These are phyloP conservation scores for Fragum fragum DNA, from an alignment of 2,888 invertebrate species.

Conservation along the genomic window DNA sequence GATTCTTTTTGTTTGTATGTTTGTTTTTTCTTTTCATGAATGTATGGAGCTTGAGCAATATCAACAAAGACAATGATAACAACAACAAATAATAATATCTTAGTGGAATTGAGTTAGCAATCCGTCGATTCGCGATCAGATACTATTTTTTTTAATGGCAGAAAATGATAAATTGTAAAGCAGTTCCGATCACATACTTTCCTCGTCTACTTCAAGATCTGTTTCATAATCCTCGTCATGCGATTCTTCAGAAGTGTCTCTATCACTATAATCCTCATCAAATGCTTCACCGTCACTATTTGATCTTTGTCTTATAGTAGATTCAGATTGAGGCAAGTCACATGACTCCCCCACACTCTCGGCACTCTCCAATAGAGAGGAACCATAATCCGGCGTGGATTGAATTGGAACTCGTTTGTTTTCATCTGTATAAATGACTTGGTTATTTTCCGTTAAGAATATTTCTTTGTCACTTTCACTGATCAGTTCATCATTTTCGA, in stretches of 20 bases:
- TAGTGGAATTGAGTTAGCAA: no score
- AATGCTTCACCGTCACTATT: constrained; percentile 64
- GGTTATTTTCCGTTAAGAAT: constrained; percentile 53
- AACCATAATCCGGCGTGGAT: neutral
- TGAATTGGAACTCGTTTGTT: constrained; percentile 6
- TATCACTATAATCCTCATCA: constrained; percentile 66
- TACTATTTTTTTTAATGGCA: no score
- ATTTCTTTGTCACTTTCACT: constrained; percentile 37
- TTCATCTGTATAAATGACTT: neutral
- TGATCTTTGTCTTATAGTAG: constrained; percentile 22
- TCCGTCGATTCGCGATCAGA: no score
- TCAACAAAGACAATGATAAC: no score
- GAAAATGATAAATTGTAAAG: no score
- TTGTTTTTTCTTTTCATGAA: no score
- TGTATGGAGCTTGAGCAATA: no score
- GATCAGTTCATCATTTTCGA: constrained; percentile 66
- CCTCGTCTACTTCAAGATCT: constrained; percentile 80
- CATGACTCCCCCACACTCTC: neutral
- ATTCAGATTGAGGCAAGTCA: neutral
- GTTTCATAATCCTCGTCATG: constrained; percentile 81
- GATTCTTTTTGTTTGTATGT: no score
- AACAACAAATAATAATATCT: no score
- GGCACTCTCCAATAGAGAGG: neutral
- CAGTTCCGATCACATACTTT: constrained; percentile 66
- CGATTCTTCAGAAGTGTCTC: constrained; percentile 57